phyloP scores from a whole-genome alignment of 2,113 vertebrate species.

The Micronisus gabar region DNA sequence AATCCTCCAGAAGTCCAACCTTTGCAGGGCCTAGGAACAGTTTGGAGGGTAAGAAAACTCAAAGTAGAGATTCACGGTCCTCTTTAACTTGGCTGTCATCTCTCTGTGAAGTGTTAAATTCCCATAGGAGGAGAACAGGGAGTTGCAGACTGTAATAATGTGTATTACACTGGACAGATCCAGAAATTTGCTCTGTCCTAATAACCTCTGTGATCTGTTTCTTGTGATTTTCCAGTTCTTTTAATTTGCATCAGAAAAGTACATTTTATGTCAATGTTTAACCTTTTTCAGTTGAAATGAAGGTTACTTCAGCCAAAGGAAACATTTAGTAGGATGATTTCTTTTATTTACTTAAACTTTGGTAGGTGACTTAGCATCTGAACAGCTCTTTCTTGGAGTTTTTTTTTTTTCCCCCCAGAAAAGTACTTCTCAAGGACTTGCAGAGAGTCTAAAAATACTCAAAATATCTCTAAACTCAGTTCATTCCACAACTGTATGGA shows the following conservation, averaged over 20 bases:
- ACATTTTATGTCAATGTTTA: neutral
- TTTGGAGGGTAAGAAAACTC: neutral
- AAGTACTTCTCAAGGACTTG: neutral
- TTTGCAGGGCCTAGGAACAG: neutral
- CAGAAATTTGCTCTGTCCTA: neutral
- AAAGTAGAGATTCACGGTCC: neutral
- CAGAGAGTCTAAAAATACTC: neutral
- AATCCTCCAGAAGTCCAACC: neutral
- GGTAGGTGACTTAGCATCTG: neutral
- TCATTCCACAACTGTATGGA: neutral
- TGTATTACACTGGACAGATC: neutral
- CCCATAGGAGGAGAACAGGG: neutral
- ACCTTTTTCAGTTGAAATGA: neutral
- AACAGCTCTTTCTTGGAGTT: neutral
- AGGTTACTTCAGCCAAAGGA: neutral
- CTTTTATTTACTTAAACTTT: neutral
- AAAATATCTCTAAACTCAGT: neutral
- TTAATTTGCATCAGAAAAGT: neutral
- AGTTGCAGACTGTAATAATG: neutral
- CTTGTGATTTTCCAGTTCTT: neutral
- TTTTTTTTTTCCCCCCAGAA: neutral
- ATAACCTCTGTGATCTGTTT: neutral
- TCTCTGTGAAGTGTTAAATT: neutral
- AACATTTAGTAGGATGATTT: neutral
- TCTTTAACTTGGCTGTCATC: neutral